Percentiles rank a stretch among this genome's conserved stretches.
Evolutionary conservation across 2,888 invertebrate species (phyloP).

Genomic region (Orchesella flavescens): DNA sequence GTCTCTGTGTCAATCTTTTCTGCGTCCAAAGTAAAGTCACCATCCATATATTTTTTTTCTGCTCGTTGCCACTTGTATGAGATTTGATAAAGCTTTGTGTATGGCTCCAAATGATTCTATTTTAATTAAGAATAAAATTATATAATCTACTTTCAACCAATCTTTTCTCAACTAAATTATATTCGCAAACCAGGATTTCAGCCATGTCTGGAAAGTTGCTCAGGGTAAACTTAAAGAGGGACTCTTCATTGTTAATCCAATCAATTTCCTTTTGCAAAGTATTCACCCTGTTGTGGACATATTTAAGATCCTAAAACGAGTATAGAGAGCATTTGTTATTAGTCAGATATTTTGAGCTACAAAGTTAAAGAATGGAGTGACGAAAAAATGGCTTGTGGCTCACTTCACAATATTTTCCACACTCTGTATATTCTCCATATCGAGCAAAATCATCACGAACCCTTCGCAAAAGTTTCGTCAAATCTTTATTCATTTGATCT

Average conservation of each 20-base stretch:
- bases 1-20: constrained; percentile 85
- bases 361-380: too few species aligned
- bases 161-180: not conserved
- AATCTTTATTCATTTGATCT: constrained; percentile 81
- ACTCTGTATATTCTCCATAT: constrained; percentile 87
- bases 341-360: too few species aligned
- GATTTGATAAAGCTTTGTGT: constrained; percentile 76
- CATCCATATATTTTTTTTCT: constrained; percentile 92
- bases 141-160: not conserved
- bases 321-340: constrained; percentile 73
- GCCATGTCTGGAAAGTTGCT: constrained; percentile 85
- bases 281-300: constrained; percentile 83
- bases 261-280: constrained; percentile 84
- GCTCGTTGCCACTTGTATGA: constrained; percentile 86
- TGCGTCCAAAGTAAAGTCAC: constrained; percentile 89
- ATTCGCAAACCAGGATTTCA: constrained; percentile 79
- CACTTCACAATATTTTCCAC: constrained; percentile 81
- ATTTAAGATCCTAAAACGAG: constrained; percentile 80
- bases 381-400: not conserved
- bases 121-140: constrained; percentile 76
- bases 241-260: constrained; percentile 94
- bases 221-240: constrained; percentile 86
- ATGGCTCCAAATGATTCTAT: constrained; percentile 79
- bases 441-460: constrained; percentile 82
- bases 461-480: constrained; percentile 83